These are phyloP conservation scores for Fissipunctia ypsillon DNA, from an alignment of 2,888 invertebrate species.

Conservation along the genomic window DNA sequence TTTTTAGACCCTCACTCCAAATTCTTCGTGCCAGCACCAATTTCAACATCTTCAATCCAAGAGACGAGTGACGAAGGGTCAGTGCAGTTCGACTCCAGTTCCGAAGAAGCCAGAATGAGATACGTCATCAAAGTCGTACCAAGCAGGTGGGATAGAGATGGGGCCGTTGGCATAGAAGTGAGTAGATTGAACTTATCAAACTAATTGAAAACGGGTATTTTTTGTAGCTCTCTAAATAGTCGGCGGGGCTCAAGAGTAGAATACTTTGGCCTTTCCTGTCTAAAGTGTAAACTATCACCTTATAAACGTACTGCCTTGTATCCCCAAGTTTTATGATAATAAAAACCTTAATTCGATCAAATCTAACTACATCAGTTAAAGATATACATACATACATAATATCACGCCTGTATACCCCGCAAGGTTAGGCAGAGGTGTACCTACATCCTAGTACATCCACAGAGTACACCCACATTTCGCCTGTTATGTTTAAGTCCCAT, in stretches of 20 bases:
- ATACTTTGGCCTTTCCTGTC: neutral
- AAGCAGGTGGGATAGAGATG: slow-evolving; percentile 78
- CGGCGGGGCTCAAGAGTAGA: neutral
- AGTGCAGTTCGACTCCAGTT: slow-evolving; percentile 86
- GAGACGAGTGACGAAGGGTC: slow-evolving; percentile 87
- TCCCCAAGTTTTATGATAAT: neutral
- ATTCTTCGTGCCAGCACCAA: slow-evolving; percentile 84
- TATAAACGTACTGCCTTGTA: too few species aligned
- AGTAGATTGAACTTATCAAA: slow-evolving; percentile 7
- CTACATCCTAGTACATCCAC: too few species aligned
- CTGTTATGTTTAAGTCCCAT: too few species aligned
- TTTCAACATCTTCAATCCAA: slow-evolving; percentile 80
- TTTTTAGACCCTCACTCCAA: slow-evolving; percentile 80
- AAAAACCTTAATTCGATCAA: neutral
- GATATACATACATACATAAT: too few species aligned
- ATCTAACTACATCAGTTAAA: too few species aligned
- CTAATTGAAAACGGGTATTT: neutral
- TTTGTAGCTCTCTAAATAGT: neutral
- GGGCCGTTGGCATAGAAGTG: slow-evolving; percentile 81
- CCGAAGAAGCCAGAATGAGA: slow-evolving; percentile 84
- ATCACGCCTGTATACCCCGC: too few species aligned
- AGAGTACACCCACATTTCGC: too few species aligned
- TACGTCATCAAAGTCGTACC: slow-evolving; percentile 84
- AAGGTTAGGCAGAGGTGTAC: too few species aligned
- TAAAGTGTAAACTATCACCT: too few species aligned